These are phyloP conservation scores for Amphilophus citrinellus DNA, from an alignment of 2,113 vertebrate genomes.

Conservation along the genomic window DNA sequence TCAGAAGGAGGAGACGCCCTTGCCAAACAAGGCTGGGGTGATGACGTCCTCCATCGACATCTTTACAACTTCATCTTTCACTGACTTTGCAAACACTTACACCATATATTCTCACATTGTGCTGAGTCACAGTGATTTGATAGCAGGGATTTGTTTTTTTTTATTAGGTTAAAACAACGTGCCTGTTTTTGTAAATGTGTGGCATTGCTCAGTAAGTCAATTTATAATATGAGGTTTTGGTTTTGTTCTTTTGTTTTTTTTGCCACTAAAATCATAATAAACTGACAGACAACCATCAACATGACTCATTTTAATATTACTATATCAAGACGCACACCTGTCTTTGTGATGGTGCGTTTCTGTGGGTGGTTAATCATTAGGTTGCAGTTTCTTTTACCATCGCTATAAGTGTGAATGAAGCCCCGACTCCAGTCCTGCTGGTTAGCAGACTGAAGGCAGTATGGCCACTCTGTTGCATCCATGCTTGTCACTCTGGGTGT, in stretches of 20 bases:
- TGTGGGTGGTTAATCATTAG: constrained; percentile 31
- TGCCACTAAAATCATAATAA: background rate
- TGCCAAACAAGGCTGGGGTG: constrained; percentile 58
- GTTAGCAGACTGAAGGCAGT: constrained; percentile 43
- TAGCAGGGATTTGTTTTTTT: background rate
- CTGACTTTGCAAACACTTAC: constrained; percentile 54
- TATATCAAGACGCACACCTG: background rate
- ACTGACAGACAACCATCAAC: background rate
- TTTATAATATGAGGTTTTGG: constrained; percentile 1
- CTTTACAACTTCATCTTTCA: constrained; percentile 67
- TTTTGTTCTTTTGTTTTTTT: background rate
- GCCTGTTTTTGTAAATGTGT: background rate
- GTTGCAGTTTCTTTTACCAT: constrained; percentile 30
- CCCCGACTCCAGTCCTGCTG: constrained; percentile 30
- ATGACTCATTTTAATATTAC: constrained; percentile 4
- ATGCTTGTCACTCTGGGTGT: constrained; percentile 46
- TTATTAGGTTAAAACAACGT: background rate
- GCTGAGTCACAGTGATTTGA: constrained; percentile 54
- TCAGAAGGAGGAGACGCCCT: constrained; percentile 44
- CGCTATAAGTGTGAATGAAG: constrained; percentile 26
- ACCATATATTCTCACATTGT: constrained; percentile 8
- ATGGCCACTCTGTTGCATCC: constrained; percentile 23
- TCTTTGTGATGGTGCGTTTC: background rate
- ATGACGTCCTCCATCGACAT: constrained; percentile 47
- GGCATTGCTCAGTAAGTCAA: background rate